Base-by-base conservation (phyloP, 2,113 vertebrate genomes). In the Peromyscus maniculatus region DNA sequence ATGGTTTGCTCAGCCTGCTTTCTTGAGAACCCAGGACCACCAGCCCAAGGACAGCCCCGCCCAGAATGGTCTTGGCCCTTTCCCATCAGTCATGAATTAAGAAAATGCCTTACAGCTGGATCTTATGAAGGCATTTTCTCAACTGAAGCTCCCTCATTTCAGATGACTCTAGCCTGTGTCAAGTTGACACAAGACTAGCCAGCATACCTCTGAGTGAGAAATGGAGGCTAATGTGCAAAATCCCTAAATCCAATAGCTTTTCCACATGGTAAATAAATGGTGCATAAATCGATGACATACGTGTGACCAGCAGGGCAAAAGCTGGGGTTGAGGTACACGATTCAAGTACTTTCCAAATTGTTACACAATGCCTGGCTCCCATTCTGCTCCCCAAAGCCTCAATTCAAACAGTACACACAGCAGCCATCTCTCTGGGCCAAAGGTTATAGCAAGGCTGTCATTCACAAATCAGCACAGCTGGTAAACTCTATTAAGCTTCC, bases 401-500 rank as follows among this genome's bases (percentile, higher is more conserved):
- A 71, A 46, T 97, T 97, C 96, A 93, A 91, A 57, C 66, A 89
- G 93, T 67, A 83, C 82, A 79, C 86, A 77, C 55, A 75, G 77
- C 91, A 28, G 28, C 89, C 96, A 69, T 95, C 79, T 97, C 94
- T 71, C 26, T 12, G 66, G 96, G 96, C 94, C 89, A 83, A 78
- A 94, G 93, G 89, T 95, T 90, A 95, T 16, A 93, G 89, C 49
- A 94, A 91, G 72, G 93, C 92, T 96, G 96, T 94, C 97, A 94
- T 94, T 98, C 97, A 97, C 78, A 89, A 97, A 93, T 96, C 96
- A 88, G 91, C 8, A 22, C 87, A 87, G 90, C 78, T 94, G 87
- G 97, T 91, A 94, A 98, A 97, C 87, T 96, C 98, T 88, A 97
- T 97, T 96, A 97, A 93, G 87, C 69, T 90, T 88, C 97, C 91